Evolutionary conservation across 2,797 vertebrate genomes (phyloP), one percentile per base, ranked within the genome.

Genomic region (Trematomus bernacchii): DNA sequence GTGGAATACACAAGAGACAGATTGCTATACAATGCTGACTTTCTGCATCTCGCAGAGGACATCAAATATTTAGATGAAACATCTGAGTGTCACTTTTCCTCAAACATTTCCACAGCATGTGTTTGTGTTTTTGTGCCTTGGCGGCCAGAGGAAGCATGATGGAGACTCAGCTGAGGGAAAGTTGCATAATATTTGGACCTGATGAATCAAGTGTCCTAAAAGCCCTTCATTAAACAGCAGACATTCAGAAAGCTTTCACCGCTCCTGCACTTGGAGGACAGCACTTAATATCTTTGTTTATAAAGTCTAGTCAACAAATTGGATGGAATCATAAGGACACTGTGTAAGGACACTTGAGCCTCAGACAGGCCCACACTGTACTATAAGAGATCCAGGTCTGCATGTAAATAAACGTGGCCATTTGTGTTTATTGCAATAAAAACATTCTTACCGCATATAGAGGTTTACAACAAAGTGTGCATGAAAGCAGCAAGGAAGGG

Each of bases 261-360:
- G 73, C 76, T 76, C 55, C 10, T 16, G 44, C 62, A 58, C 66
- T 73, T 76, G 59, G 67, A 84, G 59, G 51, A 61, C 19, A 50
- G 73, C 66, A 57, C 71, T 51, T 58, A 55, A 87, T 82, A 71
- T 68, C 71, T 60, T 53, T 87, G 78, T 84, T 79, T 74, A 84
- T 66, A 71, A 54, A 77, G 55, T 19, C 40, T 51, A 65, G 73
- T 76, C 79, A 87, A 79, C 84, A 83, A 72, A 75, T 79, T 60
- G 75, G 73, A 80, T 67, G 33, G 68, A 80, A 67, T 73, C 52
- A 47, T 71, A 18, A 80, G 48, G 60, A 77, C 50, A 59, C 74
- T 74, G 57, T 75, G 68, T 57, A 40, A 74, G 61, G 60, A 52
- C 61, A 75, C 73, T 63, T 44, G 30, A 75, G 15, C 44, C 68